Evolutionary conservation across 2,797 vertebrate species (phyloP), one percentile per base, ranked within the genome.

Genomic region (Masticophis lateralis): DNA sequence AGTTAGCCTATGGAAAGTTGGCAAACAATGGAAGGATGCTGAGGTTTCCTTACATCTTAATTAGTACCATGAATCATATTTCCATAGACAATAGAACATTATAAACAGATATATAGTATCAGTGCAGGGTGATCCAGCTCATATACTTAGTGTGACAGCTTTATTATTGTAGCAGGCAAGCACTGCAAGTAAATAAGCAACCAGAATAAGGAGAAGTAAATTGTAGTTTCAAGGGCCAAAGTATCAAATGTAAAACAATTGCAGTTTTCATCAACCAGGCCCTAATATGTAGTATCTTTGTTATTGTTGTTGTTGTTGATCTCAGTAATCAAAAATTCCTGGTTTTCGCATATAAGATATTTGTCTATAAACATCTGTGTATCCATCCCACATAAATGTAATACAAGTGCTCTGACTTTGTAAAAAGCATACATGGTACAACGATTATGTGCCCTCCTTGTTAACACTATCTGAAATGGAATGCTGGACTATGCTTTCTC

Each of bases 81-180:
- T 97, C 97, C 95, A 91, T 96, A 96, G 91, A 94, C 79, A 96
- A 94, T 91, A 93, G 83, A 94, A 96, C 91, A 89, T 96, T 97
- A 94, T 93, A 96, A 96, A 95, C 91, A 93, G 86, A 95, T 95
- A 91, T 79, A 96, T 95, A 94, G 91, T 91, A 96, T 57, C 51
- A 94, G 90, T 88, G 74, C 88, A 91, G 91, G 94, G 79, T 86
- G 20, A 94, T 94, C 93, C 57, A 88, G 92, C 91, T 95, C 66
- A 96, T 92, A 93, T 93, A 95, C n/a, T 95, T 60, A 92, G 86
- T 94, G 94, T 94, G 95, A 96, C 86, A 94, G 79, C 92, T 96
- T 96, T 95, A 96, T 96, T 97, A 94, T 93, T 95, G 91, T 94
- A 95, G 37, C 91, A 88, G 59, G 60, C 95, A 93, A 95, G 69